Evolutionary conservation across 2,888 invertebrate genomes (phyloP).

Genomic region (Acrobasis consociella): DNA sequence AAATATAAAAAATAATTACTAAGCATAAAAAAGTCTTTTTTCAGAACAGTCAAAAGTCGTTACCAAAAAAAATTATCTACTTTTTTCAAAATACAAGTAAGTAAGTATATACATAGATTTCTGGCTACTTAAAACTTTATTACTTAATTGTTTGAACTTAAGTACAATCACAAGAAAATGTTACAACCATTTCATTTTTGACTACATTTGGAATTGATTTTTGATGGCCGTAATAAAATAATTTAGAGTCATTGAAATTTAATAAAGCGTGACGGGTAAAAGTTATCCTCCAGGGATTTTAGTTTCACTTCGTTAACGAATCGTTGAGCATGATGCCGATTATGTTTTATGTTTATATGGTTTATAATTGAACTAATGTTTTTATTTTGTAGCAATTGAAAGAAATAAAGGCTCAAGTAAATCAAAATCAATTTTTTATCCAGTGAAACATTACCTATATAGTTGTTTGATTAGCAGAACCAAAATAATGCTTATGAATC

Average conservation of each 20-base stretch:
- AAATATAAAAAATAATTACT: too few species aligned
- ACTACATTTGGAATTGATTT: constrained; percentile 17
- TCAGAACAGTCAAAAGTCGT: too few species aligned
- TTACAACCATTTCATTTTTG: constrained; percentile 8
- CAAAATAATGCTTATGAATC: too few species aligned
- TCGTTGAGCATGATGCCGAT: constrained; percentile 7
- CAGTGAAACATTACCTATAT: neutral
- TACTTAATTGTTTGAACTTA: neutral
- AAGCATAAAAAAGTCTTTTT: too few species aligned
- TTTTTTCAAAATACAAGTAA: too few species aligned
- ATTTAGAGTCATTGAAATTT: constrained; percentile 21
- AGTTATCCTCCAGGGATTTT: constrained; percentile 19
- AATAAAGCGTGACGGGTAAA: constrained; percentile 19
- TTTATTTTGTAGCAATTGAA: neutral
- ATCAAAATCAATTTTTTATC: neutral
- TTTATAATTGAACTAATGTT: neutral
- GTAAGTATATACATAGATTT: too few species aligned
- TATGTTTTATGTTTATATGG: constrained; percentile 15
- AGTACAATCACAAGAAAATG: constrained; percentile 7
- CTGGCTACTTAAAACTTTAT: neutral
- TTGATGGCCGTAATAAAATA: constrained; percentile 21
- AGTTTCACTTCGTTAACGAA: constrained; percentile 20
- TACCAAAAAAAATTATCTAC: too few species aligned
- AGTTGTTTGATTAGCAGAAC: too few species aligned
- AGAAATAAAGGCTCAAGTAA: neutral